These are phyloP conservation scores for Spisula subtruncata DNA, from an alignment of 2,888 invertebrate species.

Conservation along the genomic window DNA sequence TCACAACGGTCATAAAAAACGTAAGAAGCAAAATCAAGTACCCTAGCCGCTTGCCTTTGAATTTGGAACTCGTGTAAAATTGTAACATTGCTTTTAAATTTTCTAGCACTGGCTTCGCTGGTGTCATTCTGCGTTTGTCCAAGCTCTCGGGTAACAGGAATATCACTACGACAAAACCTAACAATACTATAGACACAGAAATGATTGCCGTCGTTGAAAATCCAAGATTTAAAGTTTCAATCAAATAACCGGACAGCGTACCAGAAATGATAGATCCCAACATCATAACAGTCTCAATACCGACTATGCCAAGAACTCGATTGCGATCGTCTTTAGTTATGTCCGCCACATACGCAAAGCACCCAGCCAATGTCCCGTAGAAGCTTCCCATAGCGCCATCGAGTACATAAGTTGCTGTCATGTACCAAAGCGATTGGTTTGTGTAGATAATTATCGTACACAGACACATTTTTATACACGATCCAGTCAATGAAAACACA, in stretches of 20 bases:
- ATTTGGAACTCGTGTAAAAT: constrained; percentile 38
- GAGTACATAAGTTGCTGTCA: background rate
- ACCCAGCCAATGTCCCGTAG: constrained; percentile 29
- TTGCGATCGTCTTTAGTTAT: background rate
- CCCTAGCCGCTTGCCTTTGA: constrained; percentile 41
- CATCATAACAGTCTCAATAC: constrained; percentile 15
- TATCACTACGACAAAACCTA: background rate
- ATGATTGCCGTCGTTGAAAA: constrained; percentile 32
- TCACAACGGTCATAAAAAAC: background rate
- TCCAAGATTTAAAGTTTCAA: constrained; percentile 37
- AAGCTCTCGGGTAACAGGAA: constrained; percentile 35
- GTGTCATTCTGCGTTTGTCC: constrained; percentile 19
- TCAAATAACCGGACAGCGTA: constrained; percentile 38
- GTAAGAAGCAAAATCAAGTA: constrained; percentile 32
- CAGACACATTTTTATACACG: background rate
- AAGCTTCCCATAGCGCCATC: constrained; percentile 27
- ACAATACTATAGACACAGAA: background rate
- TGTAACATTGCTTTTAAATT: constrained; percentile 7
- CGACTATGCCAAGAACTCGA: constrained; percentile 35
- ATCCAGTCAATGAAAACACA: constrained; percentile 13
- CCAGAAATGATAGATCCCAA: background rate
- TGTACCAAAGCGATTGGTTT: background rate
- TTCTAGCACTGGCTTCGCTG: background rate
- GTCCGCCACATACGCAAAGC: constrained; percentile 41
- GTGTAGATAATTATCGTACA: constrained; percentile 2